Evolutionary conservation across 2,888 invertebrate genomes (phyloP).

Genomic region (Lepidocyrtinus sp.): DNA sequence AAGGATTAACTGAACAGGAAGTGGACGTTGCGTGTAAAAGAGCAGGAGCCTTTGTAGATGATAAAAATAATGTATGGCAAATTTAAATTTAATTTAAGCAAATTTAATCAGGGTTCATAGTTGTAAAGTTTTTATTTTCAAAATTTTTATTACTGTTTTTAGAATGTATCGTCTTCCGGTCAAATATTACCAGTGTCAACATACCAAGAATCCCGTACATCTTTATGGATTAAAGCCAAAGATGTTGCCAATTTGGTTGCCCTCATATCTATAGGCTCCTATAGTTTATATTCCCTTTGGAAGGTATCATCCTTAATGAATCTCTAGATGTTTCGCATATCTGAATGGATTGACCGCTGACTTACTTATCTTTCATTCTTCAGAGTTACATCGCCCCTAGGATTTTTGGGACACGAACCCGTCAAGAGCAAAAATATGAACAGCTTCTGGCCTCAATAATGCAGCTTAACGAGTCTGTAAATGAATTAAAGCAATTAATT

Average conservation of each 20-base stretch:
- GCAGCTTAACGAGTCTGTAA: slow-evolving; percentile 65
- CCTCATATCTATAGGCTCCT: slow-evolving; percentile 83
- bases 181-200: slow-evolving; percentile 36
- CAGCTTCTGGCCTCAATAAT: slow-evolving; percentile 64
- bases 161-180: slow-evolving; percentile 25
- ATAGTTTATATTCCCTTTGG: slow-evolving; percentile 86
- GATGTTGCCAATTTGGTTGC: slow-evolving; percentile 83
- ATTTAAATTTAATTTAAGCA: too few relatives aligned
- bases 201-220: slow-evolving; percentile 57
- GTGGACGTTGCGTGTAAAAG: slow-evolving; percentile 83
- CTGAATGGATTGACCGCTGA: neutral
- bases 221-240: slow-evolving; percentile 72
- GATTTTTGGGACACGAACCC: slow-evolving; percentile 77
- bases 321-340: neutral
- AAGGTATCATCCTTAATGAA: slow-evolving; percentile 77
- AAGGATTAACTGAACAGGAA: slow-evolving; percentile 84
- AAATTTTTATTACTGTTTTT: too few relatives aligned
- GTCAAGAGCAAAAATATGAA: slow-evolving; percentile 67
- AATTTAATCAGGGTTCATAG: too few relatives aligned
- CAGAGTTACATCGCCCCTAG: slow-evolving; percentile 79
- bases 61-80: slow-evolving; percentile 54
- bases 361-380: slow-evolving; percentile 62
- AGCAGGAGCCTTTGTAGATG: slow-evolving; percentile 72
- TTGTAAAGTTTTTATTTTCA: too few relatives aligned
- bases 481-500: slow-evolving; percentile 67